These are phyloP conservation scores for Chymomyza costata DNA, from an alignment of 1,140 invertebrate genomes.

Conservation along the genomic window DNA sequence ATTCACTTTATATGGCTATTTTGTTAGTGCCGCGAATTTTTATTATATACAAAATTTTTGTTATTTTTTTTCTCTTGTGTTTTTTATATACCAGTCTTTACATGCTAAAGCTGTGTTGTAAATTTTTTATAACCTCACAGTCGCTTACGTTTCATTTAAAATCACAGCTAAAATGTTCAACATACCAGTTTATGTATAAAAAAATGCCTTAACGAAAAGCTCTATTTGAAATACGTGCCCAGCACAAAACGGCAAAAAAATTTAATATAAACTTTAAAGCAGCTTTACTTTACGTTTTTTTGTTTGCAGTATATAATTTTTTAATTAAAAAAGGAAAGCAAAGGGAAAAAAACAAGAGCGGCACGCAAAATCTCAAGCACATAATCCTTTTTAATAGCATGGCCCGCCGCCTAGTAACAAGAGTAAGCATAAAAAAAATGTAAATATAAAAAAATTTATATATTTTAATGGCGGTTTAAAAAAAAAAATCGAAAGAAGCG, in stretches of 20 bases:
- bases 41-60: no score
- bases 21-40: no score
- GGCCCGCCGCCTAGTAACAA: neutral
- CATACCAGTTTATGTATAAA: constrained; percentile 16
- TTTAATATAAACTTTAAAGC: constrained; percentile 38
- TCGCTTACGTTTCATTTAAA: constrained; percentile 33
- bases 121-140: constrained; percentile 45
- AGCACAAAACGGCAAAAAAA: constrained; percentile 8
- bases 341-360: constrained; percentile 1
- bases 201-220: constrained; percentile 15
- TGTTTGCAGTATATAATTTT: constrained; percentile 32
- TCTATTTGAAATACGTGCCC: constrained; percentile 20
- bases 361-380: constrained; percentile 41
- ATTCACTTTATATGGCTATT: no score
- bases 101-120: constrained; percentile 11
- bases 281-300: no score
- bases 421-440: constrained; percentile 12
- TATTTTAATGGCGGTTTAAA: constrained; percentile 11
- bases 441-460: constrained; percentile 20
- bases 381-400: constrained; percentile 54
- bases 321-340: constrained; percentile 53
- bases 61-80: no score
- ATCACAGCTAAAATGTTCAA: constrained; percentile 45
- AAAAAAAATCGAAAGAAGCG: no score
- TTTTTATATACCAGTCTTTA: no score